Conservation (phyloP, 2,113 vertebrate genomes). For the Tachuris rubrigastra region DNA sequence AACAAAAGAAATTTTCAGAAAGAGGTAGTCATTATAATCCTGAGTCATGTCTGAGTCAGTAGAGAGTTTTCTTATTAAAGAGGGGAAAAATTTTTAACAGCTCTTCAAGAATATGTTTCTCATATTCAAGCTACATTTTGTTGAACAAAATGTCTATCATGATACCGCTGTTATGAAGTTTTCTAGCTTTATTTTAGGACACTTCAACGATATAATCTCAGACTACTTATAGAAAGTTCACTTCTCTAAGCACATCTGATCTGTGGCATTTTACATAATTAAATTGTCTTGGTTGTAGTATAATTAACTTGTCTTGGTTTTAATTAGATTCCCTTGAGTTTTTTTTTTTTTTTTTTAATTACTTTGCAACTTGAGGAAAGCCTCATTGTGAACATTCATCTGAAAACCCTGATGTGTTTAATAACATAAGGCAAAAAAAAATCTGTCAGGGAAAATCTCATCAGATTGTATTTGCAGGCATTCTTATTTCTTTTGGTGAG, state of each 20-base stretch:
- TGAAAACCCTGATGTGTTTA: constrained; percentile 64
- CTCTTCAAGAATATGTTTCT: neutral
- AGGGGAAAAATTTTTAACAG: neutral
- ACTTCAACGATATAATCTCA: neutral
- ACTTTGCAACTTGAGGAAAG: constrained; percentile 40
- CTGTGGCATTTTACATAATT: constrained; percentile 59
- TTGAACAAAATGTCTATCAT: neutral
- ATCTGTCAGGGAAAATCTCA: constrained; percentile 56
- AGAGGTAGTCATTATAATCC: neutral
- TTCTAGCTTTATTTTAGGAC: constrained; percentile 1
- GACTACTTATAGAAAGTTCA: constrained; percentile 16
- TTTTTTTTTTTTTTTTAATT: constrained; percentile 16
- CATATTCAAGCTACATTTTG: neutral
- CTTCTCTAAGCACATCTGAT: constrained; percentile 41
- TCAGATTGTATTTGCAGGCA: constrained; percentile 48
- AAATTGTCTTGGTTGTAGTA: neutral
- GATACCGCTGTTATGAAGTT: neutral
- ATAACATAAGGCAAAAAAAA: constrained; percentile 51
- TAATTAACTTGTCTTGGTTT: constrained; percentile 61
- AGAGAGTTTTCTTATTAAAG: neutral
- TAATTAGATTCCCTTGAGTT: constrained; percentile 53
- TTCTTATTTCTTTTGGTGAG: constrained; percentile 49
- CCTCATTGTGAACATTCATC: constrained; percentile 31
- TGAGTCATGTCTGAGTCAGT: neutral
- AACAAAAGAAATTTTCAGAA: neutral